Base-by-base conservation (phyloP, 2,113 vertebrate species). In the Epinephelus moara region DNA sequence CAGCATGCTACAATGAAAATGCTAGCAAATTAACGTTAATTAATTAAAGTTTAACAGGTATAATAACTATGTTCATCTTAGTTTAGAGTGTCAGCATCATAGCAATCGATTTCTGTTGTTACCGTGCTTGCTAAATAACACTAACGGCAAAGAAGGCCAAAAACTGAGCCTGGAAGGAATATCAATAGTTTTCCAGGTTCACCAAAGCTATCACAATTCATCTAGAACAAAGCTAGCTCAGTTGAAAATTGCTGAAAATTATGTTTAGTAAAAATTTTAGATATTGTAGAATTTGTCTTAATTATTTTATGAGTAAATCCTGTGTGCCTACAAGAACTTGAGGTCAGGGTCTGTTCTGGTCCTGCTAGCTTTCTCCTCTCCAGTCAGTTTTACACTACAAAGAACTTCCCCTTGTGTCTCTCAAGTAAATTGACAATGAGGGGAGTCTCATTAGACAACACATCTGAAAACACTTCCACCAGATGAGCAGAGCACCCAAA, bases 371-470 rank as follows among this genome's bases (percentile, higher is more conserved):
- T 37, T 45, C 9, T 45, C 42, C 71, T 68, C 57, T 71, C n/a
- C 49, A 73, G 40, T 66, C 5, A 70, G 53, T 74, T 75, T 75
- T 42, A 57, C 40, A 70, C 75, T 23, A 78, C 64, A 82, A 75
- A 82, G 18, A 81, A 40, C 59, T 69, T 69, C 4, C 15, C 8
- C 27, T 60, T 60, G 68, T 23, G 42, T 62, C n/a, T 45, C 25
- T 47, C 52, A 73, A 81, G 70, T 47, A 47, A 87, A 50, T 21
- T 27, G 63, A 80, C 63, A 74, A 62, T 40, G 70, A 63, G 10
- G 14, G n/a, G 25, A 77, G 19, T 78, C 81, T 57, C 86, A 76
- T 47, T 81, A 88, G 73, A 81, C 75, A 82, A 81, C 33, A 70
- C 21, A 75, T 81, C 64, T 84, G 63, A 80, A 78, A 82, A 76